phyloP scores from a whole-genome alignment of 1,140 invertebrate genomes.

The Eumaeus atala region DNA sequence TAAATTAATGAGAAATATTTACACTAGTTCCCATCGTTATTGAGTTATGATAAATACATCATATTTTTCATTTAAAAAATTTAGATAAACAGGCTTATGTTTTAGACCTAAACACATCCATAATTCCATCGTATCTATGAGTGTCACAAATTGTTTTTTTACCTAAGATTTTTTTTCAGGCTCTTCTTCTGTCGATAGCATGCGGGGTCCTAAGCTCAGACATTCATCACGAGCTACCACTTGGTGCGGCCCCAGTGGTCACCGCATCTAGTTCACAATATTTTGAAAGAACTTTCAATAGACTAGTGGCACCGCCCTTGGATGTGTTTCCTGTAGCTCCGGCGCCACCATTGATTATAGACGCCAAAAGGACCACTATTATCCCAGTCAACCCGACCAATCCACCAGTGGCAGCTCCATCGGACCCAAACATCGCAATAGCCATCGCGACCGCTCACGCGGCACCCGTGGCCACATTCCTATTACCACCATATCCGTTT shows the following conservation, averaged over 20 bases:
- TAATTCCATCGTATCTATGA: constrained; percentile 5
- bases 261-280: constrained; percentile 79
- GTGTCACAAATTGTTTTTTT: too few relatives aligned
- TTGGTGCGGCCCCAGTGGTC: constrained; percentile 64
- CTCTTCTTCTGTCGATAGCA: constrained; percentile 37
- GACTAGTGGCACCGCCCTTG: constrained; percentile 52
- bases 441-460: constrained; percentile 61
- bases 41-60: too few relatives aligned
- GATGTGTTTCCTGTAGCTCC: constrained; percentile 35
- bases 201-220: constrained; percentile 42
- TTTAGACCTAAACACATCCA: neutral
- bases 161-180: constrained; percentile 39
- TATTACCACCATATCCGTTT: constrained; percentile 61
- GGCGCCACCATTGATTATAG: constrained; percentile 30
- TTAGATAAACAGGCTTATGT: too few relatives aligned
- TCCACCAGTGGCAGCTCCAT: constrained; percentile 26
- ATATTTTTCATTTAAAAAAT: too few relatives aligned
- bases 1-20: too few relatives aligned
- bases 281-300: constrained; percentile 79
- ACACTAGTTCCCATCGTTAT: too few relatives aligned
- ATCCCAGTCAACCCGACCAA: constrained; percentile 28
- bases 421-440: constrained; percentile 55
- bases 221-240: constrained; percentile 26
- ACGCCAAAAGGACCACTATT: constrained; percentile 28
- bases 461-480: constrained; percentile 55